phyloP scores from a whole-genome alignment of 1,140 invertebrate species.

The Acromyrmex charruanus region DNA sequence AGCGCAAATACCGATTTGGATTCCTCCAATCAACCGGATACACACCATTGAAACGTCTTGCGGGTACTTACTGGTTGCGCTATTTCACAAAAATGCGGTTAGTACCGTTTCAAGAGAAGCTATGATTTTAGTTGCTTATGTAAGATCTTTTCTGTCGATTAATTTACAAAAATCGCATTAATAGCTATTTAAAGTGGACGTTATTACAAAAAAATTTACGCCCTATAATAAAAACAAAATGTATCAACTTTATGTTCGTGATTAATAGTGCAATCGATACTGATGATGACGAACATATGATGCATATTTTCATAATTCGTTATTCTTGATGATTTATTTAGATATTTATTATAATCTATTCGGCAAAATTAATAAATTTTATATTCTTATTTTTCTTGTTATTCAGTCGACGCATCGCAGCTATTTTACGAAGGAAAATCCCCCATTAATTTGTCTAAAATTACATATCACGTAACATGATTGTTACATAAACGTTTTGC shows the following conservation, averaged over 20 bases:
- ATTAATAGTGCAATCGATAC: conserved; percentile 48
- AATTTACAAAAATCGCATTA: conserved; percentile 60
- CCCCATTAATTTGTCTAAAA: conserved; percentile 15
- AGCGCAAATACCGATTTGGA: conserved; percentile 33
- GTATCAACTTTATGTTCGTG: neutral
- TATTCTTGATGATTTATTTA: neutral
- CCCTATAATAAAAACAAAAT: neutral
- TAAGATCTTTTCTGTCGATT: conserved; percentile 54
- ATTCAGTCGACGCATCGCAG: neutral
- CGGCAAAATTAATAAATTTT: neutral
- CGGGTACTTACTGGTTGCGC: conserved; percentile 51
- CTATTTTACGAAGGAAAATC: conserved; percentile 34
- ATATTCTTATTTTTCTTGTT: neutral
- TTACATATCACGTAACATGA: conserved; percentile 38
- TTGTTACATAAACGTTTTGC: conserved; percentile 54
- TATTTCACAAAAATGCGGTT: conserved; percentile 70
- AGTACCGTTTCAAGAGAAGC: conserved; percentile 38
- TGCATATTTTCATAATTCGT: neutral
- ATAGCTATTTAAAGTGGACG: neutral
- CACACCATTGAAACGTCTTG: conserved; percentile 5
- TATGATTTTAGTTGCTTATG: conserved; percentile 60
- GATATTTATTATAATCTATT: neutral
- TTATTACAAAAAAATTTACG: neutral
- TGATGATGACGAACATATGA: neutral
- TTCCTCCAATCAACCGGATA: conserved; percentile 26